Base-by-base conservation (phyloP, 1,140 invertebrate genomes). In the Linepithema humile region DNA sequence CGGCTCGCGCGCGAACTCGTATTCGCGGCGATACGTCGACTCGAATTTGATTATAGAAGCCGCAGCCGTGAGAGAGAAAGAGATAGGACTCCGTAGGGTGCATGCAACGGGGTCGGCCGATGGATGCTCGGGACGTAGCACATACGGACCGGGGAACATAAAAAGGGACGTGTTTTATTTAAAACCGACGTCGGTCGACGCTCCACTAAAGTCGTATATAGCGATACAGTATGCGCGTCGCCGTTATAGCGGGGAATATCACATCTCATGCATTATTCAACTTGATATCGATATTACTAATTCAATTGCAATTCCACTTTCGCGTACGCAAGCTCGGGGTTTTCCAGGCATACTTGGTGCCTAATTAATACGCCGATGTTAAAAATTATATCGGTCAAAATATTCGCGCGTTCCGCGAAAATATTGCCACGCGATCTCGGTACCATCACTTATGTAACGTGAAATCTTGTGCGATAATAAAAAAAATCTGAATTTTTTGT, bases 251-350 rank as follows among this genome's bases (percentile, higher is more conserved):
- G 43, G 67, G 82, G 73, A 85, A 87, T 85, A 84, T 88, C 69
- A 59, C 53, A 45, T 55, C 70, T 82, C 75, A 84, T 88, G 85
- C 82, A 88, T 88, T 88, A 88, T 88, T 88, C 87, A 88, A 87
- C 87, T 55, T 43, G 38, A 77, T 88, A 88, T 85, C 75, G 87
- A 77, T 74, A 84, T 88, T 85, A 72, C 82, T 88, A 85, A 87
- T 88, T 87, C 82, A 77, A 87, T 87, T 86, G 85, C 69, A 75
- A 86, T 87, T 84, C 85, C 74, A 87, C 85, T 60, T 87, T 60
- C 70, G 72, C 69, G 72, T 26, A 50, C 62, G 85, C 64, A n/a
- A 15, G 23, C 40, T 23, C 65, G 84, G 45, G 55, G 20, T 29
- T 84, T 50, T 59, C 73, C 59, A 53, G 38, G 38, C 73, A 82